Base-by-base conservation (phyloP, 2,113 vertebrate genomes). In the Vanacampus margaritifer region DNA sequence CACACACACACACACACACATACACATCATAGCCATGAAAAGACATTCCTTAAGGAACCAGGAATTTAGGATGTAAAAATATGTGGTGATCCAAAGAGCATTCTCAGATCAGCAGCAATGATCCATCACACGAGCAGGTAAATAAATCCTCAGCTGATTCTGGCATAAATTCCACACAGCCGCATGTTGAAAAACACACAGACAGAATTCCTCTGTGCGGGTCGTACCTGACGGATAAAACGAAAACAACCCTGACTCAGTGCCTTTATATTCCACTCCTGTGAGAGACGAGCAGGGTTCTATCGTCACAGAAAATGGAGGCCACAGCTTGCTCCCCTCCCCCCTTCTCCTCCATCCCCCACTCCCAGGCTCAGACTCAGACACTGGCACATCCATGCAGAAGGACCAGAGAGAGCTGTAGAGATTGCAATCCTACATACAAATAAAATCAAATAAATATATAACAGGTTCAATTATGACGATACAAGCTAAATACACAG, bases 301-400 rank as follows among this genome's bases (percentile, higher is more conserved):
- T 88, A 89, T 90, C 86, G 84, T 90, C 90, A 90, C 89, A 91
- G 90, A 90, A 92, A 92, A 92, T 91, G 90, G 90, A 89, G 91
- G 89, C 87, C 88, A 88, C 89, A 87, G 91, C 87, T 88, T 82
- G 80, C 86, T 91, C 88, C 89, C 90, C 85, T 84, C 90, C 88
- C 89, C 39, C 85, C 89, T 85, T 76, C 81, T 80, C 86, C 89
- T 88, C 90, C 90, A 90, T 88, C 86, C 89, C 89, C 89, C 89
- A 89, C 88, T 78, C 84, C 59, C 35, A 78, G 84, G 81, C 86
- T 84, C 74, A 89, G 83, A 81, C 82, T 84, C 85, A 68, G 80
- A 84, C 89, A 86, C 87, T 87, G 89, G 89, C 86, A 90, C 87
- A 88, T 90, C 89, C 84, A 86, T 74, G 77, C 89, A 89, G 85